These are phyloP conservation scores for Prostheceraeus crozeri DNA, from an alignment of 2,888 invertebrate species.

Conservation along the genomic window DNA sequence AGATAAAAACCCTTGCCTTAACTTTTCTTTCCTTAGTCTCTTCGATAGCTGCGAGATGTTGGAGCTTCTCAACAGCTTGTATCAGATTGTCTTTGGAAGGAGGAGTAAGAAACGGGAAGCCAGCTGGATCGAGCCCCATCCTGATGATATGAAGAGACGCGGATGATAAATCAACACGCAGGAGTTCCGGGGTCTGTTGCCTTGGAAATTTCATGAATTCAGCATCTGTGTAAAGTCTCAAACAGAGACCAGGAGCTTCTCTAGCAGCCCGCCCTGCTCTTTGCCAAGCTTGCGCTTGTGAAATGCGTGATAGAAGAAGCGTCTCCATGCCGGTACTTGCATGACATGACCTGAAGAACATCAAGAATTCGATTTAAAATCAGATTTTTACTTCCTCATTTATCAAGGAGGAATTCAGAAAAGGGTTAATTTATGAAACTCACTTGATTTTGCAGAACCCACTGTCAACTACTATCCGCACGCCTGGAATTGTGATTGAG, in stretches of 20 bases:
- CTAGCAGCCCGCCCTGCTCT: conserved; percentile 36
- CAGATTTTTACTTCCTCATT: too few species aligned
- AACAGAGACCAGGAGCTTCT: conserved; percentile 35
- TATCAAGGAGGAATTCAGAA: too few species aligned
- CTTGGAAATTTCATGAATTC: conserved; percentile 30
- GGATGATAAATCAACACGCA: conserved; percentile 14
- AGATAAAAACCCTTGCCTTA: too few species aligned
- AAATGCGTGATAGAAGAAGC: background rate
- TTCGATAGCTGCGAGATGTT: conserved; percentile 1
- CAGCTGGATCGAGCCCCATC: conserved; percentile 33
- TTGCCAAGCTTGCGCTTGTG: conserved; percentile 30
- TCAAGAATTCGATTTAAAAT: too few species aligned
- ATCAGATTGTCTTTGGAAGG: background rate
- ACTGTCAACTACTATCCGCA: too few species aligned
- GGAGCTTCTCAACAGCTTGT: conserved; percentile 5
- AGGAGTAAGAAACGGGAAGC: conserved; percentile 29
- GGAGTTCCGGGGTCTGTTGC: conserved; percentile 34
- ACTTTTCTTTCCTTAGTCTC: too few species aligned
- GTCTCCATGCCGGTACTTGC: background rate
- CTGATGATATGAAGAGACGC: conserved; percentile 28
- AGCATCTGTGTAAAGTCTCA: conserved; percentile 33
- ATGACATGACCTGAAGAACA: background rate
- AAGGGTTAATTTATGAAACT: too few species aligned
- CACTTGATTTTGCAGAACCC: too few species aligned
- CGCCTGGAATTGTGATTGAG: too few species aligned